Conservation (phyloP, 2,797 vertebrate genomes). For the Morelia viridis region DNA sequence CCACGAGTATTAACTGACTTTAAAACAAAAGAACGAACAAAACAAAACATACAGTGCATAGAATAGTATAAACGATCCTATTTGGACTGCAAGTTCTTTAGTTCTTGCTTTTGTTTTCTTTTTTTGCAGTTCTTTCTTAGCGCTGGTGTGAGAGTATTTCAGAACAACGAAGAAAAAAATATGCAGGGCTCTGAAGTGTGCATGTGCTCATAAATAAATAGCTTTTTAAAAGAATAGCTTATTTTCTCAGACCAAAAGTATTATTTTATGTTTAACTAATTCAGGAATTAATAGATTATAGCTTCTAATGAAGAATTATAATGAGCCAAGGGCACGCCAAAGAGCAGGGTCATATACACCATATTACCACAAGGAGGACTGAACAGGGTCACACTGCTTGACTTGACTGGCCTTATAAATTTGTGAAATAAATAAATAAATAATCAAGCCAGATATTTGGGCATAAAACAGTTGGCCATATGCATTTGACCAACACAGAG, state of each 20-base stretch:
- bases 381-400: neutral
- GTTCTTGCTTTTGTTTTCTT: neutral
- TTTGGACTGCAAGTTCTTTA: neutral
- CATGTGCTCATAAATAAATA: neutral
- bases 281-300: neutral
- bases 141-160: neutral
- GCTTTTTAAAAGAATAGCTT: neutral
- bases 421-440: neutral
- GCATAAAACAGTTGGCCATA: neutral
- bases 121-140: neutral
- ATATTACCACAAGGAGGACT: neutral
- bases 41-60: slow-evolving; percentile 2
- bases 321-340: neutral
- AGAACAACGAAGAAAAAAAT: neutral
- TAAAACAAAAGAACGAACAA: slow-evolving; percentile 16
- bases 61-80: slow-evolving; percentile 2
- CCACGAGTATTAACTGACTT: slow-evolving; percentile 18
- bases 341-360: neutral
- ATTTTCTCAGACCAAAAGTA: neutral
- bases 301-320: neutral
- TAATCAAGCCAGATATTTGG: neutral
- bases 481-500: neutral
- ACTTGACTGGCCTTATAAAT: neutral
- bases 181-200: neutral
- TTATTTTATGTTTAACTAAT: neutral